Conservation (phyloP, 2,888 invertebrate species). For the Cheilosia urbana region DNA sequence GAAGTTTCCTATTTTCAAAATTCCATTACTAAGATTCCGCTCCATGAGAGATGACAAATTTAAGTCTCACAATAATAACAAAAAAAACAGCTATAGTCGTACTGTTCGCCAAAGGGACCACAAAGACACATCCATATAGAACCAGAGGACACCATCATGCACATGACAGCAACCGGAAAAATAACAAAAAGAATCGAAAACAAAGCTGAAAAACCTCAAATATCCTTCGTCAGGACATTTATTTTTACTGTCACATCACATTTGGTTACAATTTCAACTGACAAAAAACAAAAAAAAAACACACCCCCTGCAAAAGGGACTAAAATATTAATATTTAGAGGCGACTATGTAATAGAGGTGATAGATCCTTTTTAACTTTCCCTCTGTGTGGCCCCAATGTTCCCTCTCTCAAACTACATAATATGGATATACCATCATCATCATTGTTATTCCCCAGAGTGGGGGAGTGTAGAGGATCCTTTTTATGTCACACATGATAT, state of each 20-base stretch:
- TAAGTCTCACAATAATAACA: no score
- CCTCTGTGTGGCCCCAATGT: constrained; percentile 12
- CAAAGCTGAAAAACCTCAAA: constrained; percentile 21
- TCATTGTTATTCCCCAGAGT: constrained; percentile 25
- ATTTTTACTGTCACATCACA: constrained; percentile 56
- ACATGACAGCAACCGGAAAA: constrained; percentile 32
- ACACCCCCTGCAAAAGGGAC: constrained; percentile 38
- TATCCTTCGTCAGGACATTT: constrained; percentile 32
- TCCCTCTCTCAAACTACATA: not conserved
- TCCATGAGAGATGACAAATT: no score
- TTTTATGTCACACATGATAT: constrained; percentile 33
- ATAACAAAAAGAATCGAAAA: constrained; percentile 4
- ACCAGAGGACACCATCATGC: constrained; percentile 31
- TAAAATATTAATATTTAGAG: constrained; percentile 66
- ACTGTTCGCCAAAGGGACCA: not conserved
- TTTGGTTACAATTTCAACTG: constrained; percentile 35
- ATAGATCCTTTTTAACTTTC: constrained; percentile 57
- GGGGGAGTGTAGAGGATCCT: not conserved
- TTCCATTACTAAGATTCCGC: no score
- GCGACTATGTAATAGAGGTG: constrained; percentile 55
- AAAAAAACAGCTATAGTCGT: no score
- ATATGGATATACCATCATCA: constrained; percentile 23
- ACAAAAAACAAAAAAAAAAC: not conserved
- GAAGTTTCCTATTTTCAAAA: no score
- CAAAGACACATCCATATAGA: not conserved